Evolutionary conservation across 2,797 vertebrate species (phyloP).

Genomic region (Tympanoctomys barrerae): DNA sequence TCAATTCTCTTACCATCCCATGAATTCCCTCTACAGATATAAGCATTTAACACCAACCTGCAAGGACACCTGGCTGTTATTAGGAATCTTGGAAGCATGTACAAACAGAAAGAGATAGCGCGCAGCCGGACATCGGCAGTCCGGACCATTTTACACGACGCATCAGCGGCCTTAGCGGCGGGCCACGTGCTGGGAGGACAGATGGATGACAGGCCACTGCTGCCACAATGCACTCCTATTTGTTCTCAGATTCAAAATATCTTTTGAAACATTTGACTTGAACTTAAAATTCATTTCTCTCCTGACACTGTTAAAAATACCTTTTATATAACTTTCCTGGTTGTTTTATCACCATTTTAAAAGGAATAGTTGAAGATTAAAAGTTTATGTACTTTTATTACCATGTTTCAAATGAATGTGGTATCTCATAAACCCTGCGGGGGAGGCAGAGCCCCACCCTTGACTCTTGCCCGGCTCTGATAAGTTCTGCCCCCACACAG

Average conservation of each 20-base stretch:
- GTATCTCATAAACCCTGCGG: constrained; percentile 84
- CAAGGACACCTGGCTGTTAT: background rate
- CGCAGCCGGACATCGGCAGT: background rate
- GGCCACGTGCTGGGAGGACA: background rate
- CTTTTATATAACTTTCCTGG: constrained; percentile 85
- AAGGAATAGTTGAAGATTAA: constrained; percentile 81
- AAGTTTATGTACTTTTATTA: constrained; percentile 86
- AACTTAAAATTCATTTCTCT: constrained; percentile 73
- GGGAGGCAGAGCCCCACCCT: constrained; percentile 60
- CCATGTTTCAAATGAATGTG: constrained; percentile 81
- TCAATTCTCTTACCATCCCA: background rate
- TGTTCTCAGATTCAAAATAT: constrained; percentile 35
- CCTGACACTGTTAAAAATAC: constrained; percentile 68
- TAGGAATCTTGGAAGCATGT: background rate
- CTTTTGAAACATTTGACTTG: constrained; percentile 52
- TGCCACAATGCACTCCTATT: background rate
- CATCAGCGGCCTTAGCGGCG: background rate
- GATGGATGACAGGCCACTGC: background rate
- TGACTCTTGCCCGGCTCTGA: constrained; percentile 67
- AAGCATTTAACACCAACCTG: background rate
- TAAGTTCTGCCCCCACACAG: background rate
- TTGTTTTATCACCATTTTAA: constrained; percentile 84
- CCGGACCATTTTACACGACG: background rate
- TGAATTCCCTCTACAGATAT: constrained; percentile 3
- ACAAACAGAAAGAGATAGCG: background rate